Base-by-base conservation (phyloP, 2,888 invertebrate genomes). In the Malthinus flaveolus region DNA sequence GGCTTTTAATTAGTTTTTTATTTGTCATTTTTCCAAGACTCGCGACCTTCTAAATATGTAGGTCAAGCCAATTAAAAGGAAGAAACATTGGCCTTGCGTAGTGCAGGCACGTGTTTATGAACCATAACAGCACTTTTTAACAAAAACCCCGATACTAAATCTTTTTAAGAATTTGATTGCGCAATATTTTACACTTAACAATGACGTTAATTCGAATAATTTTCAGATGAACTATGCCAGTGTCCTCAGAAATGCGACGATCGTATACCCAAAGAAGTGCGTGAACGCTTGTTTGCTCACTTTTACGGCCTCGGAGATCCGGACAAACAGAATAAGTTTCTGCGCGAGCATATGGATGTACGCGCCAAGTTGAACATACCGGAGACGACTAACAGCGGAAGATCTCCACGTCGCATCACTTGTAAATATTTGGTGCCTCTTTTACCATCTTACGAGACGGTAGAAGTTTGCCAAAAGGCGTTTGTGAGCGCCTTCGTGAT, bases 161-260 rank as follows among this genome's bases (percentile, higher is more conserved):
- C 13, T 39, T 15, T 9, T 2, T 9, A 4, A 3, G 5, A 23
- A 23, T 5, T 23, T 5, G 23, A 5, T 23, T 23, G 23, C 23
- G 23, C 23, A 23, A 23, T 23, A 23, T 23, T 23, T 23, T 3
- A 23, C 5, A n/a, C 23, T 3, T 23, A 23, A 5, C 23, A 23
- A 2, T 23, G 5, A 5, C 2, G 23, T 23, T 23, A 23, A 10
- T 39, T 61, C 68, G 54, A 67, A 67, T 53, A 23, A 23, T 63
- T 79, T 75, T 55, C 76, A 80, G 82, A 81, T 34, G 79, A 79
- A 61, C 69, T 82, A 39, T 83, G 83, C 70, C 79, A 80, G 61
- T 83, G 83, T 66, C 82, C 82, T 8, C 82, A 82, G 74, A 80
- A 79, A 75, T 83, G 83, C 72, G 80, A 80, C 66, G 79, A 80